Evolutionary conservation across 2,888 invertebrate genomes (phyloP).

Genomic region (Balanococcus diminutus): DNA sequence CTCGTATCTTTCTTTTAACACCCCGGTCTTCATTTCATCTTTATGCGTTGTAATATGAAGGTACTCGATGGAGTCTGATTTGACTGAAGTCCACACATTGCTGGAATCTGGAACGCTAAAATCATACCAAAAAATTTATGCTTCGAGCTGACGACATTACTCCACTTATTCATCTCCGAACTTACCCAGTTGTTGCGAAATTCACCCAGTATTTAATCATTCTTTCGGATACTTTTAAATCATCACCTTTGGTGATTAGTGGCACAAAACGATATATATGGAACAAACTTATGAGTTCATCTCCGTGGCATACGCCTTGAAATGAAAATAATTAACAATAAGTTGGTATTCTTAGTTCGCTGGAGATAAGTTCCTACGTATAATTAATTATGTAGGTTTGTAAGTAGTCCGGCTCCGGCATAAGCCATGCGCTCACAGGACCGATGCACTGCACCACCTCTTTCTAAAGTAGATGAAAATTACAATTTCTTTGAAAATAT

Average conservation of each 20-base stretch:
- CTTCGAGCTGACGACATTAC: background rate
- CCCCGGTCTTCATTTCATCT: background rate
- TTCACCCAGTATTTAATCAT: slow-evolving; percentile 50
- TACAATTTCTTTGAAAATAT: too few relatives aligned
- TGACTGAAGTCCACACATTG: background rate
- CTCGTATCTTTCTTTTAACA: background rate
- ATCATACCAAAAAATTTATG: background rate
- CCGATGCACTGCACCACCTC: too few relatives aligned
- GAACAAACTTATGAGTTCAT: slow-evolving; percentile 54
- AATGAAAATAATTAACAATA: background rate
- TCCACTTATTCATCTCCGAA: background rate
- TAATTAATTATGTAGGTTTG: too few relatives aligned
- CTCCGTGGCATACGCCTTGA: slow-evolving; percentile 38
- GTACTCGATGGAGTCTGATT: background rate
- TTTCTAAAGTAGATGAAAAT: too few relatives aligned
- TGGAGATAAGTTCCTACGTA: too few relatives aligned
- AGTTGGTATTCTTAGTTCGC: too few relatives aligned
- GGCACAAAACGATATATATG: background rate
- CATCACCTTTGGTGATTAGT: background rate
- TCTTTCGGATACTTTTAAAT: slow-evolving; percentile 35
- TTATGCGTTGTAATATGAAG: background rate
- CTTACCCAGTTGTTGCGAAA: slow-evolving; percentile 42
- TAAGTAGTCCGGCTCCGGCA: too few relatives aligned
- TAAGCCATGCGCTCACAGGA: too few relatives aligned
- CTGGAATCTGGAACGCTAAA: background rate